Evolutionary conservation across 2,888 invertebrate species (phyloP).

Genomic region (Cryptocephalus primarius): DNA sequence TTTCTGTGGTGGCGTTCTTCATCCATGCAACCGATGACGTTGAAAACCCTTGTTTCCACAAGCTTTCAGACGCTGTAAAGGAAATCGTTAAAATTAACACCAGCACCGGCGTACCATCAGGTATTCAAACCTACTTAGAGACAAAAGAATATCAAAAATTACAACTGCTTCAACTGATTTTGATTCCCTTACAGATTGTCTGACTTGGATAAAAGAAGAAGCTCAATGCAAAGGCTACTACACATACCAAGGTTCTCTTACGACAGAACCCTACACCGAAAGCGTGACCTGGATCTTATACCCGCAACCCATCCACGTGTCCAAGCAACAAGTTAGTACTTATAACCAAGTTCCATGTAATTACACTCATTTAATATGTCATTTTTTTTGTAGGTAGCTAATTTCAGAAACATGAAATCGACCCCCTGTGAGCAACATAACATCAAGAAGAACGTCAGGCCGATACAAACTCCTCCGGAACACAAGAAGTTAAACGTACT

Average conservation of each 20-base stretch:
- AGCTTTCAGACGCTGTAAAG: constrained; percentile 31
- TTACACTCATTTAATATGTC: not conserved
- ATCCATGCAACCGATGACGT: constrained; percentile 38
- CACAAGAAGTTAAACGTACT: constrained; percentile 31
- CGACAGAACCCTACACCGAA: constrained; percentile 61
- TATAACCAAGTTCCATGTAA: not conserved
- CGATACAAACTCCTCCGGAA: constrained; percentile 28
- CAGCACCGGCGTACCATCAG: constrained; percentile 27
- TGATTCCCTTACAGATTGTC: constrained; percentile 40
- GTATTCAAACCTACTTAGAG: constrained; percentile 12
- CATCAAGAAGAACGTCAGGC: constrained; percentile 33
- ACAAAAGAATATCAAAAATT: not conserved
- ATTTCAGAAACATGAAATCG: constrained; percentile 32
- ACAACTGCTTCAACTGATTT: no score
- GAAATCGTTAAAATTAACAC: constrained; percentile 32
- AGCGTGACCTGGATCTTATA: constrained; percentile 68
- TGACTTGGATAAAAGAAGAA: constrained; percentile 57
- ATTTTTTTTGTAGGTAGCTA: constrained; percentile 26
- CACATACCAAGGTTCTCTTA: constrained; percentile 61
- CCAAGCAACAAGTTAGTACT: constrained; percentile 48
- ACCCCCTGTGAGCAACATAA: constrained; percentile 32
- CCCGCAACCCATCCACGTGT: constrained; percentile 56
- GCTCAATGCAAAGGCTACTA: constrained; percentile 60
- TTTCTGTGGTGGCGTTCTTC: constrained; percentile 61
- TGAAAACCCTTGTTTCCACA: constrained; percentile 33